A percentile compares a stretch with the other conserved stretches of the same genome.
phyloP scores from a whole-genome alignment of 1,140 invertebrate species.

The Zophobas morio region DNA sequence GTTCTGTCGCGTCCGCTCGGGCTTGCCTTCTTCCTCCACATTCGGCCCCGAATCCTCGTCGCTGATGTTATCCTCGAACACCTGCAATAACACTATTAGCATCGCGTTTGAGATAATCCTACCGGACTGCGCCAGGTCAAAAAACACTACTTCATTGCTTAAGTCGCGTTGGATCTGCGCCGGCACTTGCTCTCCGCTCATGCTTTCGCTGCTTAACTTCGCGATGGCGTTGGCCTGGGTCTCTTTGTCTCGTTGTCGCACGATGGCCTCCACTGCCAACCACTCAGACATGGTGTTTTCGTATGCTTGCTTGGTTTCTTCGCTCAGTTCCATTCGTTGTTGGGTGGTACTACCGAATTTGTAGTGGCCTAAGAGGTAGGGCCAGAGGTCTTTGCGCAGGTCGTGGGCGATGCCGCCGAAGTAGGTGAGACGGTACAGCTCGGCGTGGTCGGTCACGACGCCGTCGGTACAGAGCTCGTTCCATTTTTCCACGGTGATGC shows the following conservation, averaged over 20 bases:
- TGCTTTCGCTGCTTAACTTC: constrained; percentile 73
- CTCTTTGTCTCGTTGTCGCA: constrained; percentile 86
- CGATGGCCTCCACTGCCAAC: constrained; percentile 94
- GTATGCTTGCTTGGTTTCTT: constrained; percentile 80
- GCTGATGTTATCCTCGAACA: constrained; percentile 72
- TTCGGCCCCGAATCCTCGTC: constrained; percentile 72
- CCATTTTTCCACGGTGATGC: constrained; percentile 82
- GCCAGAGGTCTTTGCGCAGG: constrained; percentile 90
- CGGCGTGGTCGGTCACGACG: constrained; percentile 74
- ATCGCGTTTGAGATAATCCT: constrained; percentile 1
- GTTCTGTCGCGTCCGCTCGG: constrained; percentile 68
- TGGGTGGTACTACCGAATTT: constrained; percentile 82
- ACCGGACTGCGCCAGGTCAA: too few relatives aligned
- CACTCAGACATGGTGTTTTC: constrained; percentile 95
- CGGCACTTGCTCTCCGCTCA: constrained; percentile 65
- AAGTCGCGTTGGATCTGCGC: constrained; percentile 63
- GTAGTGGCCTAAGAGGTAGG: constrained; percentile 91
- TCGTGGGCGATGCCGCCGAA: constrained; percentile 88
- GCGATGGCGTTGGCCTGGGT: constrained; percentile 77
- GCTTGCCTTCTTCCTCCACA: constrained; percentile 68
- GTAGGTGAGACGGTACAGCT: constrained; percentile 88
- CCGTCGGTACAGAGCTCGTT: constrained; percentile 74
- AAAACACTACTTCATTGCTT: constrained; percentile 67
- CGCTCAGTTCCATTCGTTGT: constrained; percentile 79
- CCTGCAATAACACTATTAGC: constrained; percentile 61